Evolutionary conservation across 1,140 invertebrate genomes (phyloP), one percentile per base, ranked within the genome.

Genomic region (Phthorimaea operculella): DNA sequence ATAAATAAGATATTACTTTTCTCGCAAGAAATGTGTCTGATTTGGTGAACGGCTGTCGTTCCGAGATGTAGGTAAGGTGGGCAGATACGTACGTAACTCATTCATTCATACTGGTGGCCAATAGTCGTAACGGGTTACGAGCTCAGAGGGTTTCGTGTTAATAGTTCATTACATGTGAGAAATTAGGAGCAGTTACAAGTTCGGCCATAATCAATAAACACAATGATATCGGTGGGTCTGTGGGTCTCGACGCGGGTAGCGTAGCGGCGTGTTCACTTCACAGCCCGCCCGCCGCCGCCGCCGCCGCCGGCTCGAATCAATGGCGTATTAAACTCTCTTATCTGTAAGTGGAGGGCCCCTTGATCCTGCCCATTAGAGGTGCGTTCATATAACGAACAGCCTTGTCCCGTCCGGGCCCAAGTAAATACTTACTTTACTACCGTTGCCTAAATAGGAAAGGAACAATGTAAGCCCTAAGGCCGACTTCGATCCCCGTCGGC

Each of bases 291-390:
- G 53, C n/a, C n/a, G n/a, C n/a, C n/a, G n/a, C n/a, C n/a, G 52
- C 48, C 42, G 39, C n/a, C n/a, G 18, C 33, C 55, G 39, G 47
- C 52, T 56, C 55, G 44, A 61, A 61, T 60, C 51, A 54, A 54
- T 52, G 57, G 47, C 21, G 42, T 55, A 61, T 45, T 54, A 54
- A 57, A 55, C 42, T 54, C 49, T 52, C 52, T 52, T 55, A 59
- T 52, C 47, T 28, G 6, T 28, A 28, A 17, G 18, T 16, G 33
- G 15, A 58, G 49, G 52, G 48, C 45, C 48, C 28, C 21, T 47
- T 48, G 33, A 54, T 45, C 59, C 52, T 51, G 1, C 15, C 53
- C 15, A 47, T 47, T 47, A 16, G 21, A 28, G 2, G 21, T 28
- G 21, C 16, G 42, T 54, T 58, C 58, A 52, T 44, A 55, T 34